phyloP scores from a whole-genome alignment of 1,140 invertebrate species.

The Neodiprion lecontei region DNA sequence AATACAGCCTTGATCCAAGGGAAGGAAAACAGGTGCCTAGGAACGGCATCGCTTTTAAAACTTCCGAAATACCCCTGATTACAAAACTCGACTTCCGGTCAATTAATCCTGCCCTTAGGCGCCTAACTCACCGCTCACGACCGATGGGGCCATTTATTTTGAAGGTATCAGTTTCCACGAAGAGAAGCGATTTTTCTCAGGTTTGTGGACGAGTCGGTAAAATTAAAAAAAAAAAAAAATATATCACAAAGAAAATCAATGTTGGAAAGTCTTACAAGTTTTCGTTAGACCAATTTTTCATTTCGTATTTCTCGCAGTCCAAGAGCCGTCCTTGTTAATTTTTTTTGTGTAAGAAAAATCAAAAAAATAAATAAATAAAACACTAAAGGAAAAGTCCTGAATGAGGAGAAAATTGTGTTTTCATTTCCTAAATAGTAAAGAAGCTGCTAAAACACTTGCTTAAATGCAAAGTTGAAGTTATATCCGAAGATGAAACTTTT shows the following conservation, averaged over 20 bases:
- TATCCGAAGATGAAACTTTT: no score
- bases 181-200: not conserved
- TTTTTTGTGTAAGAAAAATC: no score
- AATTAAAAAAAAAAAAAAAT: not conserved
- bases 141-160: not conserved
- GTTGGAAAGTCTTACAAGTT: no score
- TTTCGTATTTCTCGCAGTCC: no score
- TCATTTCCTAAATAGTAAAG: no score
- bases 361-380: no score
- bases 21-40: slow-evolving; percentile 32
- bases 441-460: no score
- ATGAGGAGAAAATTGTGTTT: no score
- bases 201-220: not conserved
- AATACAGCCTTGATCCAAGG: slow-evolving; percentile 3
- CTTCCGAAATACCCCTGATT: slow-evolving; percentile 25
- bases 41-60: slow-evolving; percentile 24
- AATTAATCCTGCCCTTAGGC: slow-evolving; percentile 24
- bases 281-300: no score
- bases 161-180: not conserved
- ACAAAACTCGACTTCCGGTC: slow-evolving; percentile 31
- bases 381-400: no score
- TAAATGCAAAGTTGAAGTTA: no score
- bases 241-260: not conserved
- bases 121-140: not conserved
- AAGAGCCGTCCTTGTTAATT: no score